Base-by-base conservation (phyloP, 2,888 invertebrate species). In the Drosophila anomalipes region DNA sequence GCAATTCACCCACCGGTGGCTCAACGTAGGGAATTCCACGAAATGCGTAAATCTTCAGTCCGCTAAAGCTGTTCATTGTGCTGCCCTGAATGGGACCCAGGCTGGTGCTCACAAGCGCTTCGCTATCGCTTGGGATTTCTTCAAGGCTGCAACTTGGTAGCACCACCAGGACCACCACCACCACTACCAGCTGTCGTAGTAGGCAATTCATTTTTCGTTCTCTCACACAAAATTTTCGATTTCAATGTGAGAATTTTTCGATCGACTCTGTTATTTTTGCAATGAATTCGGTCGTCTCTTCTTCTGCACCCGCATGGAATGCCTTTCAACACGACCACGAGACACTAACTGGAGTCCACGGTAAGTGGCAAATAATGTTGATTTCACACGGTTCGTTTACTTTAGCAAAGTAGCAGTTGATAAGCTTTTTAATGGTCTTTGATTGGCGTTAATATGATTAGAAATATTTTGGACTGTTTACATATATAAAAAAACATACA, bases 81-180 rank as follows among this genome's bases (percentile, higher is more conserved):
- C 91, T 91, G 3, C 94, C 94, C 3, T 84, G 89, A 60, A 94
- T 91, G 56, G 66, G 77, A 0, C 94, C 94, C 16, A 93, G 81
- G 1, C 86, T 77, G 14, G 87, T 91, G 60, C 68, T 68, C 2
- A 92, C 84, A 2, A 83, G 9, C 0, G 83, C 79, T 1, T 49
- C 64, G 10, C 37, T 47, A 14, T 63, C 59, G 16, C 49, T 35
- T 9, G 37, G 12, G 4, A 28, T 32, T 4, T 28, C n/a, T n/a
- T 26, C 68, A 9, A 51, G 37, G 28, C 58, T 7, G 32, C 6
- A 22, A 9, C 7, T 32, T 22, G 44, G 33, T 44, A 33, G 2
- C 33, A 56, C 10, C 44, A 54, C n/a, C 57, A 65, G 12, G 30
- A 32, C 22, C 26, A 69, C 7, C 54, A 74, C 54, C 53, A 75